A percentile compares a stretch with the other conserved stretches of the same genome.
phyloP scores from a whole-genome alignment of 2,113 vertebrate genomes.

The Coptodon rendalli region DNA sequence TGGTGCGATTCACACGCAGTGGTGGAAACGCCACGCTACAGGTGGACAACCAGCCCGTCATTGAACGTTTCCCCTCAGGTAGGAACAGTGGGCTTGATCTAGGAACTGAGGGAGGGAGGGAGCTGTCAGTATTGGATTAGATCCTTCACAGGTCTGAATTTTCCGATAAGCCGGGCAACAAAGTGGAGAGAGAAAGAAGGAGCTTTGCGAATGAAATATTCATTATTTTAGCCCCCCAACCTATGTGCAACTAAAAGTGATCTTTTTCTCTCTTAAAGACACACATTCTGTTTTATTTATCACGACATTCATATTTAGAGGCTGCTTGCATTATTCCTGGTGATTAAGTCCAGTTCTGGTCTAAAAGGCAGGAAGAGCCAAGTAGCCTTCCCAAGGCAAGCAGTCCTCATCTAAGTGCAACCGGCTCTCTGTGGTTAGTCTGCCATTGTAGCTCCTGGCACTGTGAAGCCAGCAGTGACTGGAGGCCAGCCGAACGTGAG shows the following conservation, averaged over 20 bases:
- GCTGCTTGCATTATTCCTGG: constrained; percentile 10
- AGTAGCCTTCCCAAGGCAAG: constrained; percentile 7
- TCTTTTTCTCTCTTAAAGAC: background rate
- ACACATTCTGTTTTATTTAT: constrained; percentile 13
- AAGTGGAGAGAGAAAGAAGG: constrained; percentile 43
- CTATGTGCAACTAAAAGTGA: background rate
- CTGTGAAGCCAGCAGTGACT: background rate
- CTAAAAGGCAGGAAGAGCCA: constrained; percentile 14
- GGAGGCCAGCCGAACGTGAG: background rate
- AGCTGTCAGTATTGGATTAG: background rate
- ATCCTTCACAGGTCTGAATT: background rate
- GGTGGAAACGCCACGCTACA: constrained; percentile 91
- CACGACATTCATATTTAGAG: background rate
- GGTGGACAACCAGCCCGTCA: constrained; percentile 93
- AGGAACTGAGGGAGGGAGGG: background rate
- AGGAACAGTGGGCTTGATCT: constrained; percentile 6
- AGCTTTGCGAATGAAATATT: background rate
- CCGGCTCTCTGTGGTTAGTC: constrained; percentile 2
- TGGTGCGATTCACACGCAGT: constrained; percentile 90
- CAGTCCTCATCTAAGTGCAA: constrained; percentile 13
- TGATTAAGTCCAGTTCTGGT: constrained; percentile 28
- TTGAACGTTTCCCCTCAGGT: constrained; percentile 92
- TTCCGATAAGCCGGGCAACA: background rate
- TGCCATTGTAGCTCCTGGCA: constrained; percentile 9
- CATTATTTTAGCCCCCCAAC: background rate